Evolutionary conservation across 2,113 vertebrate genomes (phyloP), one percentile per base, ranked within the genome.

Genomic region (Lates calcarifer): DNA sequence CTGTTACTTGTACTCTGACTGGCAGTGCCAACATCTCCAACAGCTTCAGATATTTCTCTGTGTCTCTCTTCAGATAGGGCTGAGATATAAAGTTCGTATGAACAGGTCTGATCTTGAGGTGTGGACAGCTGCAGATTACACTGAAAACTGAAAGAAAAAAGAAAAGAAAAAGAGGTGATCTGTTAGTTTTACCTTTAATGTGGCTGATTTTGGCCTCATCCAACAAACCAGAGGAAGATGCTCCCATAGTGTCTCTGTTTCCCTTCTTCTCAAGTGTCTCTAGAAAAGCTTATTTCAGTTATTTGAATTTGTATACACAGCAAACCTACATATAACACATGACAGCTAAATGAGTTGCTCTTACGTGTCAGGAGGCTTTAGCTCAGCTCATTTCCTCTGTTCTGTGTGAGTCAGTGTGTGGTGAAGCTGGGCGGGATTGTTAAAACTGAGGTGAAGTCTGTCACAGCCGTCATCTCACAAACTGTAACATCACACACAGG

Each of bases 181-280:
- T 53, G 8, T 53, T 35, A 6, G 17, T 67, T 82, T 79, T 93
- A 93, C 91, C 91, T 93, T 84, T 90, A 56, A 91, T 81, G 80
- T 87, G 77, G 79, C 31, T 81, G 12, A 74, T 76, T 87, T 86
- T 91, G 41, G 86, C 82, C 78, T 93, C 90, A 81, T 93, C 91
- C 81, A 93, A 75, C 78, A 93, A 41, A 28, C 91, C 90, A 66
- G 90, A 93, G 10, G 91, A 90, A 83, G 91, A 90, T 43, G 90
- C 87, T 70, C 91, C 91, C 91, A 93, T 93, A 2, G 15, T 85
- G 68, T 39, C 22, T 47, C 4, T 14, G 15, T 37, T 64, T 45
- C 20, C n/a, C 29, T 61, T 74, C 47, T 29, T 58, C 51, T 77
- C 14, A 29, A 62, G 6, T 22, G 2, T 31, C 3, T 60, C n/a